Percentiles rank a stretch among this genome's conserved stretches.
These are phyloP conservation scores for Chloroceryle inda DNA, from an alignment of 2,797 vertebrate species.

Conservation along the genomic window DNA sequence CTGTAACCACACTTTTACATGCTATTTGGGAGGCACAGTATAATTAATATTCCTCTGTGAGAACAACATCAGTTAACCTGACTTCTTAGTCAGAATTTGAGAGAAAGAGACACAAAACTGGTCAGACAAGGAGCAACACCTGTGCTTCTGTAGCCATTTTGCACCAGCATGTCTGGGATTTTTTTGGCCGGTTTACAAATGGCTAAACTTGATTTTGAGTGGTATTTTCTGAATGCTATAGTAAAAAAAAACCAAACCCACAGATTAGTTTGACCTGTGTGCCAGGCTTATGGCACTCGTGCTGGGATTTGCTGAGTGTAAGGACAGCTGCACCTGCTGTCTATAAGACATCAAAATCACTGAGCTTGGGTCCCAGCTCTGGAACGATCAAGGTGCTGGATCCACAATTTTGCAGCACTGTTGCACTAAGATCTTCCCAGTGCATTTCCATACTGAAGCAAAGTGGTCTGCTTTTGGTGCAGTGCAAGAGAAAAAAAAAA, in stretches of 20 bases:
- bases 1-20: background rate
- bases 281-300: background rate
- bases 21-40: background rate
- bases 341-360: background rate
- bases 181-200: background rate
- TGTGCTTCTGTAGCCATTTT: constrained; percentile 50
- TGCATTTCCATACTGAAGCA: background rate
- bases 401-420: constrained; percentile 21
- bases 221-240: background rate
- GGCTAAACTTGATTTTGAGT: background rate
- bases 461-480: background rate
- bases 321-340: background rate
- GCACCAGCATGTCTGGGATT: background rate
- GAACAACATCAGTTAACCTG: background rate
- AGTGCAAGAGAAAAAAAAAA: background rate
- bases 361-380: background rate
- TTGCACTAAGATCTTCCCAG: background rate
- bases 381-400: background rate
- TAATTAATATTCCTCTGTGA: background rate
- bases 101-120: background rate
- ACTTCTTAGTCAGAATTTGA: background rate
- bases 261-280: background rate
- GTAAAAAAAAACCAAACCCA: too few species aligned
- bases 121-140: background rate
- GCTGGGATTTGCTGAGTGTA: background rate